Evolutionary conservation across 1,140 invertebrate genomes (phyloP), one percentile per base, ranked within the genome.

Genomic region (Calliopsis andreniformis): DNA sequence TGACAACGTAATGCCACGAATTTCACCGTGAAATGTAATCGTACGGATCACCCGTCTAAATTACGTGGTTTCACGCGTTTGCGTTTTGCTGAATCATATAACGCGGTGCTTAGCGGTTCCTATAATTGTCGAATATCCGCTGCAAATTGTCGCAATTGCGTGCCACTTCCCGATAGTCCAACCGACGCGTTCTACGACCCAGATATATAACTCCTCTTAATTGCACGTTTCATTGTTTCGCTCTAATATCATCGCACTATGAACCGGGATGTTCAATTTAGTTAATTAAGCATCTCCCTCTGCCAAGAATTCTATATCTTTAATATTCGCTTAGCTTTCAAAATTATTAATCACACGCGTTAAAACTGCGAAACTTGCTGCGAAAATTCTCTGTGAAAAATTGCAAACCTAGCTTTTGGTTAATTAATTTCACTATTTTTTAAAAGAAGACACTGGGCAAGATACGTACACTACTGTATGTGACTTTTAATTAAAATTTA

Each of bases 101-200:
- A 18, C 20, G 28, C 28, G 30, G 42, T 18, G 71, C 49, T 73
- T 45, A 45, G 28, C 20, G 51, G 61, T 67, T 67, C 28, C 51
- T 55, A 67, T 67, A 58, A 75, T 75, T 47, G 67, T 70, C 55
- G 55, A 70, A 59, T 70, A 70, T 70, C 55, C 55, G 63, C 42
- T 56, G 64, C 32, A 75, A 67, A 75, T 75, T 67, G 63, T 67
- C 51, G 30, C 71, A 75, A 75, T 75, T 75, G 63, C 63, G 67
- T 47, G 63, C 62, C 51, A 67, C 62, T 67, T 75, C 63, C 71
- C 42, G 62, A 67, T 56, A 67, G 62, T 53, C 16, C 49, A n/a
- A 8, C 71, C 28, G n/a, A 28, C 35, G 18, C n/a, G 30, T 45
- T 47, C 51, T 56, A 47, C 30, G 63, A 75, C 63, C 71, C 23